These are phyloP conservation scores for Esox masquinongy DNA, from an alignment of 2,797 vertebrate species.

Conservation along the genomic window DNA sequence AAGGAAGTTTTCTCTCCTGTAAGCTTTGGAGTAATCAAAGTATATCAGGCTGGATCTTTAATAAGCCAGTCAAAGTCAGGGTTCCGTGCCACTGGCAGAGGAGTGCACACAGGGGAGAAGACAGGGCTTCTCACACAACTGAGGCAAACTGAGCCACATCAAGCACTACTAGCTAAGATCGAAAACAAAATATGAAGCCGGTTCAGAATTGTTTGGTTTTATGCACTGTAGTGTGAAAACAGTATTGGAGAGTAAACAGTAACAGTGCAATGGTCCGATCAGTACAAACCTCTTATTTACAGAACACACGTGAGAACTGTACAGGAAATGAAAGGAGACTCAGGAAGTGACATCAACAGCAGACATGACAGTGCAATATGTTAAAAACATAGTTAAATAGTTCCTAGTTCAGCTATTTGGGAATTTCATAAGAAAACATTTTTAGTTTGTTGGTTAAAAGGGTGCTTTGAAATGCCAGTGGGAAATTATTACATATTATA, in stretches of 20 bases:
- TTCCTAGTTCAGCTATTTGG: no score
- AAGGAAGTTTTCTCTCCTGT: not conserved
- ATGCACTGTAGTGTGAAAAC: not conserved
- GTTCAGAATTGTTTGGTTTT: not conserved
- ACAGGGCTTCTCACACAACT: no score
- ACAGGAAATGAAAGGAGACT: conserved; percentile 18
- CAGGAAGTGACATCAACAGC: conserved; percentile 25
- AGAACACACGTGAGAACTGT: conserved; percentile 30
- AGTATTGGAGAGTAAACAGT: conserved; percentile 33
- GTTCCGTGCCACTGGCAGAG: no score
- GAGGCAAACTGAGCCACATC: not conserved
- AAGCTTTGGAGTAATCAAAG: not conserved
- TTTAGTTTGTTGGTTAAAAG: not conserved
- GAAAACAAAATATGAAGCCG: not conserved
- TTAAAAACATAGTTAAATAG: not conserved
- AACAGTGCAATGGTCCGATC: conserved; percentile 68
- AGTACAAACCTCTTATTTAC: conserved; percentile 30
- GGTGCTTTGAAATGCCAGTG: not conserved
- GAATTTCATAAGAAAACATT: not conserved
- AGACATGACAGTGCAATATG: not conserved
- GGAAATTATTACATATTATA: not conserved
- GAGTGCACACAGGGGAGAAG: no score
- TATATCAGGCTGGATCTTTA: not conserved
- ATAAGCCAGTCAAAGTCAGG: not conserved
- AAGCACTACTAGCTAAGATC: not conserved